A percentile compares a stretch with the other conserved stretches of the same genome.
Conservation (phyloP, 2,888 invertebrate genomes). For the Brachylomia viminalis region DNA sequence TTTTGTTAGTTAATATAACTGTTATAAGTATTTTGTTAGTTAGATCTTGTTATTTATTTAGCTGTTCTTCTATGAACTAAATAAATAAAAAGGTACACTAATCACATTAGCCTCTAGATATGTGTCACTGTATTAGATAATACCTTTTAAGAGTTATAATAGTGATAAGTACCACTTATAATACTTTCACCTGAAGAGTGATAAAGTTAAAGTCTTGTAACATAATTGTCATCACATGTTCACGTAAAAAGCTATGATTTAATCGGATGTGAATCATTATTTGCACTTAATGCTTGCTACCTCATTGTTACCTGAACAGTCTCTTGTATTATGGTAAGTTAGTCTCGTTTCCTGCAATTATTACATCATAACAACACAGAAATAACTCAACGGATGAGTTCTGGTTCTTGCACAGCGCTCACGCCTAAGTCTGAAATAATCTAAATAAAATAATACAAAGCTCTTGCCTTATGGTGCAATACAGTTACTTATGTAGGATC, state of each 20-base stretch:
- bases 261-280: slow-evolving; percentile 30
- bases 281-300: background rate
- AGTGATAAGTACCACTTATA: slow-evolving; percentile 28
- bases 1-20: background rate
- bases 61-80: background rate
- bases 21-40: too few species aligned
- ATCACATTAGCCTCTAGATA: background rate
- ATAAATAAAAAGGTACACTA: background rate
- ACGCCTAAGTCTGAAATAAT: too few species aligned
- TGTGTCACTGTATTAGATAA: background rate
- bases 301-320: slow-evolving; percentile 7
- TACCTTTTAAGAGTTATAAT: background rate
- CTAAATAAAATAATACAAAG: too few species aligned
- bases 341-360: background rate
- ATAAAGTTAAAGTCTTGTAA: slow-evolving; percentile 33
- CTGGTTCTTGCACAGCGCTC: too few species aligned
- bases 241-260: slow-evolving; percentile 13
- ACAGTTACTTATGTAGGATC: too few species aligned
- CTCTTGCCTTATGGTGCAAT: too few species aligned
- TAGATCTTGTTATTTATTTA: background rate
- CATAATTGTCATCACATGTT: background rate
- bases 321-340: background rate
- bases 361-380: background rate
- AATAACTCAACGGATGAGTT: too few species aligned
- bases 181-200: background rate